phyloP scores from a whole-genome alignment of 2,113 vertebrate genomes.

The Lipophrys pholis region DNA sequence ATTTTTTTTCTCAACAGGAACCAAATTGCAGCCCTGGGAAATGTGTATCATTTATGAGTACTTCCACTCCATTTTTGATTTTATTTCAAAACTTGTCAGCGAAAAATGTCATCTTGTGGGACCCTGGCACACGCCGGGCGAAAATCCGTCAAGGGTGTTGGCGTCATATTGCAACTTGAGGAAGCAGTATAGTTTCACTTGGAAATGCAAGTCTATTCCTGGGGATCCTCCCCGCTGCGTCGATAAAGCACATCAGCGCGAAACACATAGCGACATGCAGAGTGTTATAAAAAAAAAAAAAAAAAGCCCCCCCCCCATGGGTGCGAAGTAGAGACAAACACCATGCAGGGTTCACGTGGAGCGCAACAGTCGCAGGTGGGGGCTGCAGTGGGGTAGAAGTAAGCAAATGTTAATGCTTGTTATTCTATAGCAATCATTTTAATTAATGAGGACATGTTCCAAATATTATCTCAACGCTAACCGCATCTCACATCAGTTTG shows the following conservation, averaged over 20 bases:
- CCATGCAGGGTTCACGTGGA: neutral
- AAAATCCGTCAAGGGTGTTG: slow-evolving; percentile 1
- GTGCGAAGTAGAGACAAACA: slow-evolving; percentile 21
- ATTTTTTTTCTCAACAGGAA: neutral
- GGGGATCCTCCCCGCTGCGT: slow-evolving; percentile 27
- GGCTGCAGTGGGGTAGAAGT: neutral
- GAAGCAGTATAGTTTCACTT: slow-evolving; percentile 13
- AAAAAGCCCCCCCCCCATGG: neutral
- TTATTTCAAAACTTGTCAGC: slow-evolving; percentile 6
- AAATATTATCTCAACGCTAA: neutral
- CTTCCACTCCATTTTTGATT: slow-evolving; percentile 4
- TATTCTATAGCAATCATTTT: neutral
- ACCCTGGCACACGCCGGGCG: neutral
- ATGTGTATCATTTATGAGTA: slow-evolving; percentile 4
- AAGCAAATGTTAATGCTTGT: slow-evolving; percentile 2
- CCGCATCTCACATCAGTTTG: neutral
- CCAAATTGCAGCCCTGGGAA: slow-evolving; percentile 12
- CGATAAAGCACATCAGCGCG: slow-evolving; percentile 48
- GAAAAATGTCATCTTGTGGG: neutral
- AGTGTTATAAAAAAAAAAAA: slow-evolving; percentile 17
- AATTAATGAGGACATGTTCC: neutral
- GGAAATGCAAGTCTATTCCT: slow-evolving; percentile 24
- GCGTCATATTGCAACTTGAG: slow-evolving; percentile 4
- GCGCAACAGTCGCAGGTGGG: slow-evolving; percentile 3
- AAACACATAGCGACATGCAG: slow-evolving; percentile 28